phyloP scores from a whole-genome alignment of 2,797 vertebrate genomes.

The Lates japonicus region DNA sequence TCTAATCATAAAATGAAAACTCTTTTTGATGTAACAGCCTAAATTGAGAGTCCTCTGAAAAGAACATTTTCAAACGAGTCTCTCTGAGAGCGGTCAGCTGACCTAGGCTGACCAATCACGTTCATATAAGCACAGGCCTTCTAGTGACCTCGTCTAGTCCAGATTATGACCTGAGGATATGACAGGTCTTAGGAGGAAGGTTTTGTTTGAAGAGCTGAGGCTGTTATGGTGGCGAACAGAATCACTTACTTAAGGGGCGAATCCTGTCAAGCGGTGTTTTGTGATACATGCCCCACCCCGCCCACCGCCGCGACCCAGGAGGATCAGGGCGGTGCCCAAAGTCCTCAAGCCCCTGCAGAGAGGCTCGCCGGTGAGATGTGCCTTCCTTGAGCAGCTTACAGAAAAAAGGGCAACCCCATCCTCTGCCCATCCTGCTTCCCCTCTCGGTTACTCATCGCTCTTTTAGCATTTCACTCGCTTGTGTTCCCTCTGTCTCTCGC shows the following conservation, averaged over 20 bases:
- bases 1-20: too few species aligned
- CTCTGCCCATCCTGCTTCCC: slow-evolving; percentile 48
- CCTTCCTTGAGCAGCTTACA: slow-evolving; percentile 63
- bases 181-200: slow-evolving; percentile 55
- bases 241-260: slow-evolving; percentile 11
- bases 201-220: slow-evolving; percentile 9
- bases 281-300: slow-evolving; percentile 1
- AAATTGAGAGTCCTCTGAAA: not conserved
- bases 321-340: slow-evolving; percentile 38
- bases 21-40: not conserved
- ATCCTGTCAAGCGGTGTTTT: slow-evolving; percentile 31
- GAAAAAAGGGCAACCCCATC: slow-evolving; percentile 67
- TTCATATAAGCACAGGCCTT: not conserved
- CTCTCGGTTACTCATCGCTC: slow-evolving; percentile 56
- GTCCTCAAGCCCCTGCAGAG: slow-evolving; percentile 52
- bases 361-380: slow-evolving; percentile 44
- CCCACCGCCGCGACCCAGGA: slow-evolving; percentile 20
- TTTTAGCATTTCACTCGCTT: slow-evolving; percentile 61
- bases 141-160: slow-evolving; percentile 29
- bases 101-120: not conserved
- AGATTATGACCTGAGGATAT: slow-evolving; percentile 64
- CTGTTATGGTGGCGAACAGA: slow-evolving; percentile 16
- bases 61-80: not conserved
- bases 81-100: slow-evolving; percentile 15
- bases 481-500: slow-evolving; percentile 63